These are phyloP conservation scores for Molossus alvarezi DNA, from an alignment of 2,797 vertebrate species.

Conservation along the genomic window DNA sequence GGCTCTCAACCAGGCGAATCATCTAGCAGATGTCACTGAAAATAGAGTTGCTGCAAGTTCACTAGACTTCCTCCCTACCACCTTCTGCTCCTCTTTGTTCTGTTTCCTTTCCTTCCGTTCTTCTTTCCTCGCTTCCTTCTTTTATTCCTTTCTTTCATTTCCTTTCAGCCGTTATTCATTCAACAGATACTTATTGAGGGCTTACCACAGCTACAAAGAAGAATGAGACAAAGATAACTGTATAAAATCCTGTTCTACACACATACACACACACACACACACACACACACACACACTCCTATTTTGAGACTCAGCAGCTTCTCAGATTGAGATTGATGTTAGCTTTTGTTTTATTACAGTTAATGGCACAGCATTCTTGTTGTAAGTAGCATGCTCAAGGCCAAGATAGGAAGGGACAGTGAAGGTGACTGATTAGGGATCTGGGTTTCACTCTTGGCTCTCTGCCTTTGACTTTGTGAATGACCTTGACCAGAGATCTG, in stretches of 20 bases:
- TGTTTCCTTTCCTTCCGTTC: neutral
- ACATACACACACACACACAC: neutral
- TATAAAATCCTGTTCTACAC: neutral
- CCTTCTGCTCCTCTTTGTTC: neutral
- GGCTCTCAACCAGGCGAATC: neutral
- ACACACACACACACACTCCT: neutral
- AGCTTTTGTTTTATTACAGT: neutral
- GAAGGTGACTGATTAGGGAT: neutral
- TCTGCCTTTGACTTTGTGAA: neutral
- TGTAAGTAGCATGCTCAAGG: neutral
- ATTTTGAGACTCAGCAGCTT: neutral
- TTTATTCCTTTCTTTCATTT: neutral
- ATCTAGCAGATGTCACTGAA: neutral
- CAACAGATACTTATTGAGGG: neutral
- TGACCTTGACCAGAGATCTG: neutral
- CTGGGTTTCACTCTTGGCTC: neutral
- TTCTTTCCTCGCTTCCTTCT: neutral
- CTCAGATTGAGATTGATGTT: neutral
- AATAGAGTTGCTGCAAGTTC: neutral
- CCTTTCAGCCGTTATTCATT: neutral
- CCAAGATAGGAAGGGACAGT: neutral
- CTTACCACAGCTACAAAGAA: neutral
- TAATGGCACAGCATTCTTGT: rapidly evolving
- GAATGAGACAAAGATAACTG: neutral
- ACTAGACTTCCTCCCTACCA: neutral